Evolutionary conservation across 2,888 invertebrate genomes (phyloP), one percentile per base, ranked within the genome.

Genomic region (Drosophila pegasa): DNA sequence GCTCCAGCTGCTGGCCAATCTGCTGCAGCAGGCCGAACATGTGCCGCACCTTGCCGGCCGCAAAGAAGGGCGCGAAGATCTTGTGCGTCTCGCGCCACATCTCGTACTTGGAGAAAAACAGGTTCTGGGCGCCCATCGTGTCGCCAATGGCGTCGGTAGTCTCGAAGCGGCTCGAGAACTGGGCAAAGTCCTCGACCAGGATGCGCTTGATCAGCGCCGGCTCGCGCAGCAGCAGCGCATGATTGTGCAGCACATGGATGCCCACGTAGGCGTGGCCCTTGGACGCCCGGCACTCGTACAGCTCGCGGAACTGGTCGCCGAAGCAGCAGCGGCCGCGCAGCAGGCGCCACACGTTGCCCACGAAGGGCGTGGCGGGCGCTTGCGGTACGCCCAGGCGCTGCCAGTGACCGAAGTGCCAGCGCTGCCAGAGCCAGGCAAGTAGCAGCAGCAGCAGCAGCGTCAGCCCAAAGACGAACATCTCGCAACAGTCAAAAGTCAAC

Each of bases 1-100:
- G 60, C 59, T 91, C 90, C 45, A 91, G 62, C 54, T 90, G 78
- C n/a, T 74, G 52, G 4, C 91, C 91, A 56, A 91, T 82, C 79
- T 87, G 78, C 45, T 86, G 79, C 51, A 92, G 43, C 9, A 91
- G 73, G 3, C 83, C 79, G 70, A 84, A 91, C 90, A 91, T 90
- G 52, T 91, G 84, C 16, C 90, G 89, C 37, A 92, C 89, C 58
- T 90, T 91, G 10, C 89, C 88, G 33, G 86, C 86, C 0, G 93
- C 92, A 75, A 93, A 93, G 29, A 93, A 89, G 0, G 93, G 93
- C 0, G 93, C 91, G 12, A 93, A 75, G 29, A 92, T 92, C 2
- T 82, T 55, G 16, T 93, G 88, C 0, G 93, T 71, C 18, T 87
- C 62, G 25, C 91, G 92, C 93, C 93, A 93, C 0, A 82, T 67